Base-by-base conservation (phyloP, 2,113 vertebrate species). In the Peromyscus californicus region DNA sequence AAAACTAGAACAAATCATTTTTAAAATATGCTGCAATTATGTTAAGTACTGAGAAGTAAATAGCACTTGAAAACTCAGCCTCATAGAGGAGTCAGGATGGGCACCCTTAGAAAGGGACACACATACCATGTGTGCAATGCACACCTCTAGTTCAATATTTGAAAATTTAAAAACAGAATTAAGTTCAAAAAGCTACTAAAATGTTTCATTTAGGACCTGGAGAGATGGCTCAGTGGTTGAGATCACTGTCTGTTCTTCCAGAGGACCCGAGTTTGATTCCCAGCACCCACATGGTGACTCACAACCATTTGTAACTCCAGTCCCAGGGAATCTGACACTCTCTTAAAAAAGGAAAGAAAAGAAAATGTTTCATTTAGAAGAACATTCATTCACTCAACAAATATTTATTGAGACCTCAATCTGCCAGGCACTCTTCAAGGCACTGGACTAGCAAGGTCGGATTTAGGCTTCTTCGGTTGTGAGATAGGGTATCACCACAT, bases 151-250 rank as follows among this genome's bases (percentile, higher is more conserved):
- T 45, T 29, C n/a, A 61, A 39, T 59, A 42, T 39, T 12, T 42
- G 24, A 39, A 24, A 61, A 57, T 17, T 31, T 61, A 59, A 74
- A 74, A 59, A 57, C 36, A n/a, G 24, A 74, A 94, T n/a, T 82
- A 94, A 86, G 82, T 93, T 78, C 54, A 94, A 95, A 94, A 82
- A 69, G 39, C 78, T 86, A 36, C 26, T 92, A 54, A 63, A 89
- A 82, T 57, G 3, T 79, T 63, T 79, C n/a, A 92, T 54, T 36
- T 54, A 54, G 16, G 48, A 21, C 33, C 51, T 82, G 33, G 36
- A 59, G 79, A 82, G 51, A 82, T 24, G 21, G 54, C 79, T 82
- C 79, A 59, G 51, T 13, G 33, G 10, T 82, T 82, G n/a, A 59
- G 36, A 83, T 24, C 57, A 26, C 54, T 39, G 21, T 4, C 57